Base-by-base conservation (phyloP, 2,888 invertebrate genomes). In the Beris chalybata region DNA sequence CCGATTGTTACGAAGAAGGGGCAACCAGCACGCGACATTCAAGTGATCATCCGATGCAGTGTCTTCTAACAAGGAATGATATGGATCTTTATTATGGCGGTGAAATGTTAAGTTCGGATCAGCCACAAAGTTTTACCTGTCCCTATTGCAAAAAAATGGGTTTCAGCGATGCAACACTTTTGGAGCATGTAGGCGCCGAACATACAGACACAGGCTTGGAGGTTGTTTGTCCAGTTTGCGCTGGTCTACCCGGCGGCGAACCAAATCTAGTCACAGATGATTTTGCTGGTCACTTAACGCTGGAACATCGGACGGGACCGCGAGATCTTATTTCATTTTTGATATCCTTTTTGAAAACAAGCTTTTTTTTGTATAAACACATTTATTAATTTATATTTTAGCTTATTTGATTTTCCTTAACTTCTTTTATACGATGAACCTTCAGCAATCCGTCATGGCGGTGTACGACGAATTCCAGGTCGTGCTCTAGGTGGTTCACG, bases 221-320 rank as follows among this genome's bases (percentile, higher is more conserved):
- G 87, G 96, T 97, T 88, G 95, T 97, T 67, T 98, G 98, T 82
- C 98, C 98, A 71, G 90, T 98, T 64, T 98, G 98, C 84, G 97
- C 97, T 70, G 93, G 96, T 70, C 87, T 93, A 83, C 95, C 96
- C 47, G 96, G 97, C 71, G 96, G 96, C 64, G 98, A 98, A 81
- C 97, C 97, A 70, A 97, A 97, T 85, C 89, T 95, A 79, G 93
- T 97, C 82, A 97, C 97, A 71, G 97, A 97, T 84, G 97, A 98
- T 85, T 95, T 98, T 83, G 92, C 95, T 72, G 93, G 94, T 75
- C 98, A 98, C 85, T 88, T 98, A 77, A 92, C 93, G 70, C 83
- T 96, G 74, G 97, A 97, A 81, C 98, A 98, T 83, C 89, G 95
- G 76, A 89, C 88, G 77, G 91, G 90, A 76, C 89, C 91, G 74